phyloP scores from a whole-genome alignment of 2,797 vertebrate genomes.

The Notamacropus eugenii region DNA sequence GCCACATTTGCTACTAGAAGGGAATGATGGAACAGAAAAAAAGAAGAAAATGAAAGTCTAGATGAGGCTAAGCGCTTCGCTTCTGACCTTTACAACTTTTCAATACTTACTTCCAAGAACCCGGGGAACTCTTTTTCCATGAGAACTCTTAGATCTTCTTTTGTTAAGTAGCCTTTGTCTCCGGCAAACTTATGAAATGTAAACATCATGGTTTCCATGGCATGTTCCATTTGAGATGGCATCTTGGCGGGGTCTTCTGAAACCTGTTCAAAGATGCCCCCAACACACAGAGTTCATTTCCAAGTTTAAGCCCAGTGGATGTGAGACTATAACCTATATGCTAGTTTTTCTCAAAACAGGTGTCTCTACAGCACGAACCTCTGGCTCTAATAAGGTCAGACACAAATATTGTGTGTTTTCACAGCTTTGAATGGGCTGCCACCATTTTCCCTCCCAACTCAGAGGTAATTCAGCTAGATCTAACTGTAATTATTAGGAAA shows the following conservation, averaged over 20 bases:
- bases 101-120: constrained; percentile 84
- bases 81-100: constrained; percentile 19
- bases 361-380: background rate
- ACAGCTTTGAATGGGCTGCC: background rate
- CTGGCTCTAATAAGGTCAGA: background rate
- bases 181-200: constrained; percentile 87
- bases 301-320: background rate
- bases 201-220: constrained; percentile 86
- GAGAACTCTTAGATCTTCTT: constrained; percentile 86
- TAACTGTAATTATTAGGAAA: constrained; percentile 25
- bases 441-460: background rate
- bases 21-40: background rate
- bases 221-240: constrained; percentile 84
- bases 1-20: background rate
- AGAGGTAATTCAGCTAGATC: background rate
- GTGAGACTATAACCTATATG: background rate
- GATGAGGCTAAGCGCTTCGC: background rate
- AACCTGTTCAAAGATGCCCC: constrained; percentile 26
- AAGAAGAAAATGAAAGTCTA: background rate
- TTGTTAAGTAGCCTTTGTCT: constrained; percentile 85
- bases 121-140: constrained; percentile 87
- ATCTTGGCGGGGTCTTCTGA: constrained; percentile 66
- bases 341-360: background rate
- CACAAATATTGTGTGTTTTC: background rate
- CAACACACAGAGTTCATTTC: constrained; percentile 9